phyloP scores from a whole-genome alignment of 2,113 vertebrate species.

The Syrmaticus mikado region DNA sequence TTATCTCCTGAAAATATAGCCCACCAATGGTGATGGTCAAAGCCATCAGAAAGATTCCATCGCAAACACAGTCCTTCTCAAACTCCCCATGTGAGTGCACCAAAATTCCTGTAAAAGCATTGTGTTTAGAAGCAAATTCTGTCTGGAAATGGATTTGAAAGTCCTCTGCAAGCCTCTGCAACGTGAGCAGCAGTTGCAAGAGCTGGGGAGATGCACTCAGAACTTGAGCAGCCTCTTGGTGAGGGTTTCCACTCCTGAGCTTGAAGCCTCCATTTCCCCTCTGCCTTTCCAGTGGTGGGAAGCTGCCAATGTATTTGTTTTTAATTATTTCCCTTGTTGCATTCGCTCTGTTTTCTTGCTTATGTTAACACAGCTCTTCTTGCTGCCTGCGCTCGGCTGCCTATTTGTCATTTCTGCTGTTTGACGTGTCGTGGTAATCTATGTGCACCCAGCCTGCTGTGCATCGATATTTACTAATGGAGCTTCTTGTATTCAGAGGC shows the following conservation, averaged over 20 bases:
- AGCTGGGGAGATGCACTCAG: background rate
- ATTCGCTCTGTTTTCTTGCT: constrained; percentile 50
- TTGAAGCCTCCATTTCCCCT: background rate
- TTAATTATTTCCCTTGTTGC: constrained; percentile 53
- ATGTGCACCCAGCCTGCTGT: constrained; percentile 54
- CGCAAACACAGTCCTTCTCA: background rate
- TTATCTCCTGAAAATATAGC: background rate
- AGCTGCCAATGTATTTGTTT: constrained; percentile 13
- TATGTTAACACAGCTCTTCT: background rate
- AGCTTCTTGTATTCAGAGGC: constrained; percentile 51
- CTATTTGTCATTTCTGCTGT: constrained; percentile 65
- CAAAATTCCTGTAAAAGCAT: background rate
- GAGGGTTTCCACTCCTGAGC: background rate
- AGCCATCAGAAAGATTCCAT: background rate
- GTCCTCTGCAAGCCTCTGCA: background rate
- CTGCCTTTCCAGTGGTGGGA: background rate
- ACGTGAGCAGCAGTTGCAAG: background rate
- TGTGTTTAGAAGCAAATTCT: background rate
- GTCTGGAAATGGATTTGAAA: background rate
- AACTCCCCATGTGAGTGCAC: background rate
- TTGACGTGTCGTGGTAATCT: constrained; percentile 52
- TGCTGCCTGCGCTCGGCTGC: constrained; percentile 24
- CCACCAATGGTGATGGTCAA: background rate
- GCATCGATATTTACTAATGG: constrained; percentile 75
- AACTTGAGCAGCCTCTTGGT: background rate